Percentiles rank a stretch among this genome's conserved stretches.
Conservation (phyloP, 2,113 vertebrate genomes). For the Oncorhynchus masou region DNA sequence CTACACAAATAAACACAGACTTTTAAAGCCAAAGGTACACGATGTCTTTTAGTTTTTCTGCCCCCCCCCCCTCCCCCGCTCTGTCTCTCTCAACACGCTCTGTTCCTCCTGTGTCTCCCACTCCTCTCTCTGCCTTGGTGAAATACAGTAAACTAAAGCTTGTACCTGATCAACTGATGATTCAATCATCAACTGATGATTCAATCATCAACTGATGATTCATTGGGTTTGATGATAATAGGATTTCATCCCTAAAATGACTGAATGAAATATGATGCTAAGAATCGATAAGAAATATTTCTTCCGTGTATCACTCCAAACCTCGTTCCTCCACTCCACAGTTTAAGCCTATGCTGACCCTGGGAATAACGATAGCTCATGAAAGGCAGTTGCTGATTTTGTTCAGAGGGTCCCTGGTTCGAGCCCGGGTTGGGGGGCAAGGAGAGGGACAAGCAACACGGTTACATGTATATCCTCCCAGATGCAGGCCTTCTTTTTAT, state of each 20-base stretch:
- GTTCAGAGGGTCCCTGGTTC: no score
- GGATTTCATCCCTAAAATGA: neutral
- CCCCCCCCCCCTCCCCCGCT: no score
- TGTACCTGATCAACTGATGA: neutral
- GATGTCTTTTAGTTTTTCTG: neutral
- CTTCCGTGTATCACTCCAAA: neutral
- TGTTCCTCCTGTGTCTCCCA: neutral
- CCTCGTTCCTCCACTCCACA: neutral
- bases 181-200: neutral
- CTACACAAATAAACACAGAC: slow-evolving; percentile 21
- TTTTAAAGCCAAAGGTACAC: slow-evolving; percentile 23
- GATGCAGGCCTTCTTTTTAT: slow-evolving; percentile 10
- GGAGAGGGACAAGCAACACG: no score
- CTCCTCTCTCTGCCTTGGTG: neutral
- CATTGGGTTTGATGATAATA: neutral
- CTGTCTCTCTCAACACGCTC: neutral
- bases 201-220: neutral
- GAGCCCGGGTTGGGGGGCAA: no score
- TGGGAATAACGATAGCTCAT: neutral
- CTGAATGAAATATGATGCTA: neutral
- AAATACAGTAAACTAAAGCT: neutral
- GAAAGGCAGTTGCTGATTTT: no score
- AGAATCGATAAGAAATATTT: neutral
- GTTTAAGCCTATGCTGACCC: neutral
- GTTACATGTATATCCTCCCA: slow-evolving; percentile 7